Evolutionary conservation across 2,888 invertebrate genomes (phyloP).

Genomic region (Nebria salina): DNA sequence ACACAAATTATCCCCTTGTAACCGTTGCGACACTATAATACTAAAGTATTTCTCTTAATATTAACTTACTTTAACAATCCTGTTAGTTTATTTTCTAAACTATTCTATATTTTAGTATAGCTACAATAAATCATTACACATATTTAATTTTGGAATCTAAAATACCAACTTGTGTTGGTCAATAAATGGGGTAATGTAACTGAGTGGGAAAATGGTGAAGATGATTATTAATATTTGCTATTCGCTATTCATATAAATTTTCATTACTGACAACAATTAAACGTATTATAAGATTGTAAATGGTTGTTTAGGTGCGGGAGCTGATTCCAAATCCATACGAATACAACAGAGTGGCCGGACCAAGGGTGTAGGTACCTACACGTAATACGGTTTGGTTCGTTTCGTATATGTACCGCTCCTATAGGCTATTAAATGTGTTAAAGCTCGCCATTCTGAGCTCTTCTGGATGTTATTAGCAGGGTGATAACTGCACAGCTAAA

Average conservation of each 20-base stretch:
- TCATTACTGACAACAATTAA: slow-evolving; percentile 14
- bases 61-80: too few relatives aligned
- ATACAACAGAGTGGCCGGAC: not conserved
- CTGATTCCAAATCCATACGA: not conserved
- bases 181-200: not conserved
- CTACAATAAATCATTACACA: not conserved
- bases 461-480: slow-evolving; percentile 16
- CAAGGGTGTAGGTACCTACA: slow-evolving; percentile 6
- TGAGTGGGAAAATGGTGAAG: not conserved
- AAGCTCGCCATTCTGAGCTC: not conserved
- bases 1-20: not conserved
- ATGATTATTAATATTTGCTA: not conserved
- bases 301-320: slow-evolving; percentile 4
- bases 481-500: slow-evolving; percentile 25
- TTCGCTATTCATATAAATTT: not conserved
- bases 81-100: not conserved
- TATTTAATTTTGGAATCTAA: too few relatives aligned
- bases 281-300: slow-evolving; percentile 5
- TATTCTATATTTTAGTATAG: not conserved
- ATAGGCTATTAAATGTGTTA: slow-evolving; percentile 14
- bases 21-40: not conserved
- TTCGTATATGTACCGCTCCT: not conserved
- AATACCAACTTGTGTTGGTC: too few relatives aligned
- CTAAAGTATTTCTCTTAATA: not conserved
- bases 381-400: slow-evolving; percentile 9